Evolutionary conservation across 2,888 invertebrate genomes (phyloP).

Genomic region (Pollenia griseotomentosa): DNA sequence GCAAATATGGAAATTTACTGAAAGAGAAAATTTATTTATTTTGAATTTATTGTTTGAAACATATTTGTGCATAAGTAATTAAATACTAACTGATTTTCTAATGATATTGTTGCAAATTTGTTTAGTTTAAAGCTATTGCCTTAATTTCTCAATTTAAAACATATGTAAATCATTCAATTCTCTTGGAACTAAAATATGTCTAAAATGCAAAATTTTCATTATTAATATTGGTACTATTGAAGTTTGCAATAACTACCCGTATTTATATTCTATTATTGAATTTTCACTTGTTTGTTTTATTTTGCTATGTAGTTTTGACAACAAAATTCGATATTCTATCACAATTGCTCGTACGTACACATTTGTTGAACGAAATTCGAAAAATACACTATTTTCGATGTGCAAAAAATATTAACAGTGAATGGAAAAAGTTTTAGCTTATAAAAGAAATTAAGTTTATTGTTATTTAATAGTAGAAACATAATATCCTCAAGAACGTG

Average conservation of each 20-base stretch:
- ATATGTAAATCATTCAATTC: too few relatives aligned
- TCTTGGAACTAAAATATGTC: not conserved
- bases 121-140: too few relatives aligned
- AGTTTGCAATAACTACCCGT: not conserved
- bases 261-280: conserved; percentile 8
- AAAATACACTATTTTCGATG: not conserved
- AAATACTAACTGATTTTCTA: too few relatives aligned
- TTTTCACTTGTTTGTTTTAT: conserved; percentile 5
- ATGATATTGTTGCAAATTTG: too few relatives aligned
- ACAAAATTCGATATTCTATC: conserved; percentile 13
- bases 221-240: not conserved
- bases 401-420: not conserved
- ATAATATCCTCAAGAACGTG: too few relatives aligned
- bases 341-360: not conserved
- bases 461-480: too few relatives aligned
- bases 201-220: not conserved
- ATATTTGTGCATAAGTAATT: too few relatives aligned
- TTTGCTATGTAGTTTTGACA: not conserved
- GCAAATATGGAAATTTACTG: not conserved
- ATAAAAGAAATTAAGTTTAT: too few relatives aligned
- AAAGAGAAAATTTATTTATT: not conserved
- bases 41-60: not conserved
- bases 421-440: not conserved
- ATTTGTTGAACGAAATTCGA: not conserved
- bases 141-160: too few relatives aligned